Evolutionary conservation across 2,113 vertebrate species (phyloP).

Genomic region (Scomber scombrus): DNA sequence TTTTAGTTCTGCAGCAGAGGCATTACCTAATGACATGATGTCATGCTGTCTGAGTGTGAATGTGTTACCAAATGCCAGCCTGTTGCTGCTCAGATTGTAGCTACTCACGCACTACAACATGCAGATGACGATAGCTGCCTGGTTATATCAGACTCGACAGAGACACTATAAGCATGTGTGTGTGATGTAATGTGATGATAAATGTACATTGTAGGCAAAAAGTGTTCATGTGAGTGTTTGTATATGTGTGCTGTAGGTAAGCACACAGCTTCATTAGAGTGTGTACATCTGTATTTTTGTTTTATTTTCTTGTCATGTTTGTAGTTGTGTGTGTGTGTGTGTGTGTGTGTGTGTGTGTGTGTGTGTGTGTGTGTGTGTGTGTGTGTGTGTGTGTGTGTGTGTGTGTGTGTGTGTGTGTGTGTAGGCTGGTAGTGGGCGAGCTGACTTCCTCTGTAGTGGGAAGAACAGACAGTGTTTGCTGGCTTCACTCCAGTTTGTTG

Average conservation of each 20-base stretch:
- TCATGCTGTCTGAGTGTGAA: conserved; percentile 32
- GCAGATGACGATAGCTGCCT: conserved; percentile 17
- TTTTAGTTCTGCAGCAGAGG: conserved; percentile 3
- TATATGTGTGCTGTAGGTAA: conserved; percentile 29
- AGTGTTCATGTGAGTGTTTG: conserved; percentile 22
- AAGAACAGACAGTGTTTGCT: conserved; percentile 69
- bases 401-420: conserved; percentile 26
- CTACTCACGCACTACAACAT: conserved; percentile 20
- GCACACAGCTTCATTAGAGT: conserved; percentile 31
- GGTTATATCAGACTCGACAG: conserved; percentile 46
- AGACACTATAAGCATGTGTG: conserved; percentile 6
- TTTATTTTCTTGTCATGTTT: not conserved
- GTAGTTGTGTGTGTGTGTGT: no score
- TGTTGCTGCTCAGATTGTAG: conserved; percentile 36
- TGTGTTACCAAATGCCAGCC: conserved; percentile 34
- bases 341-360: no score
- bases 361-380: not conserved
- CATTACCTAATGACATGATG: conserved; percentile 31
- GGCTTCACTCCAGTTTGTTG: conserved; percentile 62
- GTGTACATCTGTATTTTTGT: conserved; percentile 29
- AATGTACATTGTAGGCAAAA: not conserved
- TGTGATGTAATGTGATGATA: conserved; percentile 6
- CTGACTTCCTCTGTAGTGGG: conserved; percentile 69
- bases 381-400: conserved; percentile 10
- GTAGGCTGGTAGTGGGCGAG: conserved; percentile 54